Percentiles rank a stretch among this genome's conserved stretches.
phyloP scores from a whole-genome alignment of 2,888 invertebrate genomes.

The Acronicta leporina region DNA sequence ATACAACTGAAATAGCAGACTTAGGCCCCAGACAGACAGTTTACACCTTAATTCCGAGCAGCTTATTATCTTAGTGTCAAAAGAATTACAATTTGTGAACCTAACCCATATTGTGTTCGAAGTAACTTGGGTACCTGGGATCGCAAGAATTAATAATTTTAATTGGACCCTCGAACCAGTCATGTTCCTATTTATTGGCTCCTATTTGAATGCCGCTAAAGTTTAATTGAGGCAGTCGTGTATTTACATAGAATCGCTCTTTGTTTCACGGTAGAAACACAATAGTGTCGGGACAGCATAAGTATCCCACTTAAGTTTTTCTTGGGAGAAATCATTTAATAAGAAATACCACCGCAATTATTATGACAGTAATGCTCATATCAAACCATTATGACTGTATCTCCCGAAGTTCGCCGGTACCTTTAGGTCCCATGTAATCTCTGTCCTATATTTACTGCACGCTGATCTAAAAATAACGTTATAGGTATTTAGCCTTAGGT shows the following conservation, averaged over 20 bases:
- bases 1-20: too few relatives aligned
- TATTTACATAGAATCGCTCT: slow-evolving; percentile 30
- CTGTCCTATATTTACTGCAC: too few relatives aligned
- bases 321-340: slow-evolving; percentile 12
- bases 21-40: slow-evolving; percentile 1
- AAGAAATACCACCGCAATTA: too few relatives aligned
- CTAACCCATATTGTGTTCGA: slow-evolving; percentile 26
- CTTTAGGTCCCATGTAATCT: too few relatives aligned
- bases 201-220: slow-evolving; percentile 49
- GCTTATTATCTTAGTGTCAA: slow-evolving; percentile 39
- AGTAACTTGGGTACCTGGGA: slow-evolving; percentile 36
- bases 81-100: slow-evolving; percentile 40
- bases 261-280: slow-evolving; percentile 20
- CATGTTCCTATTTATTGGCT: slow-evolving; percentile 52
- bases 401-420: too few relatives aligned
- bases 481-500: too few relatives aligned
- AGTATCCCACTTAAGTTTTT: slow-evolving; percentile 17
- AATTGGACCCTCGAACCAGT: slow-evolving; percentile 45
- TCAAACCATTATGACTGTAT: too few relatives aligned
- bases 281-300: slow-evolving; percentile 18
- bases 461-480: too few relatives aligned
- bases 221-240: slow-evolving; percentile 50
- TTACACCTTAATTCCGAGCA: slow-evolving; percentile 11
- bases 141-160: slow-evolving; percentile 51
- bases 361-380: not conserved